A percentile compares a stretch with the other conserved stretches of the same genome.
Conservation (phyloP, 2,888 invertebrate species). For the Chrysolina oricalcia region DNA sequence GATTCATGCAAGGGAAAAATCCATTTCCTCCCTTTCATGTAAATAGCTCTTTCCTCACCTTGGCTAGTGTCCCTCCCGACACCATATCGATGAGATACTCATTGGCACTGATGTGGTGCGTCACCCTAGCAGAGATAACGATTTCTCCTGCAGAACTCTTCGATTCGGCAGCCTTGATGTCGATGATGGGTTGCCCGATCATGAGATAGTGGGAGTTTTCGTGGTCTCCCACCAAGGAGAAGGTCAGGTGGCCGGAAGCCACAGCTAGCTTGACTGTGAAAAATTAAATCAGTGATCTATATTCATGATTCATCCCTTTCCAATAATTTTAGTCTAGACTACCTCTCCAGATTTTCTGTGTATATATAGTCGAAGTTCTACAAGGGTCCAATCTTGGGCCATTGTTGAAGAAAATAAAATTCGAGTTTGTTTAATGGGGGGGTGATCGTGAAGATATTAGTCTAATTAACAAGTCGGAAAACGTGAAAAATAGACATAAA, state of each 20-base stretch:
- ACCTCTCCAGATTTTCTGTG: too few species aligned
- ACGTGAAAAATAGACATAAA: too few species aligned
- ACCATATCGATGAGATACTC: slow-evolving; percentile 76
- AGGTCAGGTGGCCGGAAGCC: slow-evolving; percentile 76
- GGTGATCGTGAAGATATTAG: too few species aligned
- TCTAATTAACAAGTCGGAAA: too few species aligned
- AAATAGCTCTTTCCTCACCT: slow-evolving; percentile 61
- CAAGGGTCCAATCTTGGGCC: not conserved
- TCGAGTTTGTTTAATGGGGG: too few species aligned
- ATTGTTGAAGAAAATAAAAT: not conserved
- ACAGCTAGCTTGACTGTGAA: slow-evolving; percentile 77
- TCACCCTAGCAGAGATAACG: slow-evolving; percentile 75
- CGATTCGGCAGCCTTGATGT: slow-evolving; percentile 74
- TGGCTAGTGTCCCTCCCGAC: slow-evolving; percentile 74
- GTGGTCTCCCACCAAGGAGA: slow-evolving; percentile 75
- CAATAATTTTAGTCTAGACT: too few species aligned
- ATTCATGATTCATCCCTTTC: too few species aligned
- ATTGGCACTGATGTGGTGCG: slow-evolving; percentile 76
- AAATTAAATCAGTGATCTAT: too few species aligned
- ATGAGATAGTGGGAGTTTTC: slow-evolving; percentile 76
- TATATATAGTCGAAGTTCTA: slow-evolving; percentile 26
- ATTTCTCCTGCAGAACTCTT: slow-evolving; percentile 77
- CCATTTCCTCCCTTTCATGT: too few species aligned
- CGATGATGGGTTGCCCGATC: slow-evolving; percentile 78
- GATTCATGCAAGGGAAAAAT: too few species aligned